A percentile compares a stretch with the other conserved stretches of the same genome.
Conservation (phyloP, 2,888 invertebrate genomes). For the Lasioglossum lativentre region DNA sequence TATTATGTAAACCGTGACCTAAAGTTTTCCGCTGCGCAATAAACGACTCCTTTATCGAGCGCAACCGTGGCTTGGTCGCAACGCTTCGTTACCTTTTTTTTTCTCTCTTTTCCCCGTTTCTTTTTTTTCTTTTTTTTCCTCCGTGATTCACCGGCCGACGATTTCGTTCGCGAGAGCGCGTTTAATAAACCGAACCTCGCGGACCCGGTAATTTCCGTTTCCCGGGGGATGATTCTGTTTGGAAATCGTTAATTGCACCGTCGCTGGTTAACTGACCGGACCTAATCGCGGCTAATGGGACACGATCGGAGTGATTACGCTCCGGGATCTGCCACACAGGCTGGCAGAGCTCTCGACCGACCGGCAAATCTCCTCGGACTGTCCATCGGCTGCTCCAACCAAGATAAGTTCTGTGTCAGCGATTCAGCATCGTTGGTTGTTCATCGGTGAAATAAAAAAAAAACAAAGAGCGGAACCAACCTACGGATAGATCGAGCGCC, state of each 20-base stretch:
- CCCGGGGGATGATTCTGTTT: slow-evolving; percentile 9
- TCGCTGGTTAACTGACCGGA: background rate
- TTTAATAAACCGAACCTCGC: slow-evolving; percentile 38
- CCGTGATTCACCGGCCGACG: slow-evolving; percentile 46
- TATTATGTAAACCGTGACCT: slow-evolving; percentile 42
- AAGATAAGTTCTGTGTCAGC: slow-evolving; percentile 55
- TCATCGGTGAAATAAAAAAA: background rate
- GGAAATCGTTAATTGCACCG: slow-evolving; percentile 4
- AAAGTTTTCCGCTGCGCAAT: slow-evolving; percentile 13
- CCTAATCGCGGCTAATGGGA: slow-evolving; percentile 6
- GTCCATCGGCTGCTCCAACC: background rate
- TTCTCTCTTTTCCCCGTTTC: slow-evolving; percentile 9
- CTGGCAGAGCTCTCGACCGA: background rate
- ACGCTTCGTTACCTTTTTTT: slow-evolving; percentile 19
- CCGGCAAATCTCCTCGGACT: slow-evolving; percentile 9
- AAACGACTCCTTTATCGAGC: slow-evolving; percentile 20
- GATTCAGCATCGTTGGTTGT: background rate
- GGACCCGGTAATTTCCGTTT: background rate
- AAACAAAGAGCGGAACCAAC: background rate
- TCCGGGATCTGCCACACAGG: background rate
- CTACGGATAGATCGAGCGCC: background rate
- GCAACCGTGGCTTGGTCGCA: slow-evolving; percentile 32
- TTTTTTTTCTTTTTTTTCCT: slow-evolving; percentile 4
- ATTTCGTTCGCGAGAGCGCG: slow-evolving; percentile 31
- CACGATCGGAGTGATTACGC: slow-evolving; percentile 42